A percentile compares a stretch with the other conserved stretches of the same genome.
Evolutionary conservation across 2,888 invertebrate species (phyloP).

Genomic region (Epinotia demarniana): DNA sequence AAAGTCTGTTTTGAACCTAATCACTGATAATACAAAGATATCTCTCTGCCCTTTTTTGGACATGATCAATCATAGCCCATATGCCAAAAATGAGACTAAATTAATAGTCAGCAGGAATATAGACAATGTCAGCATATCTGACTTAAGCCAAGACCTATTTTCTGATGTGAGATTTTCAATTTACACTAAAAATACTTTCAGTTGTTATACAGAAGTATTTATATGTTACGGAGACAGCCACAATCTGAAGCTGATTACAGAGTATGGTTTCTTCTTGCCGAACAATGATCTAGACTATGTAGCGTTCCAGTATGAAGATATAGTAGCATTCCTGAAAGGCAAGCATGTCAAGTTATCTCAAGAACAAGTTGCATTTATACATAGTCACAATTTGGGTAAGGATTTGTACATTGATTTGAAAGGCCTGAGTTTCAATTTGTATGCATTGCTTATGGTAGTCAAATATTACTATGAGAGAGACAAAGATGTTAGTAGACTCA

Average conservation of each 20-base stretch:
- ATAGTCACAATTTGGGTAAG: conserved; percentile 84
- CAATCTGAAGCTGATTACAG: conserved; percentile 91
- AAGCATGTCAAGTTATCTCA: conserved; percentile 73
- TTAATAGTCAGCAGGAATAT: conserved; percentile 67
- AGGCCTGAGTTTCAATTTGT: conserved; percentile 88
- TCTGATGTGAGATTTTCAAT: conserved; percentile 71
- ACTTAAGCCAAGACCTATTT: conserved; percentile 67
- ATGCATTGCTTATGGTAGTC: conserved; percentile 77
- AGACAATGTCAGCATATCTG: conserved; percentile 63
- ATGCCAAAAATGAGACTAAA: conserved; percentile 83
- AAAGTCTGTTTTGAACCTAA: conserved; percentile 70
- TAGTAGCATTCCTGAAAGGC: conserved; percentile 74
- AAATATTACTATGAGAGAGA: conserved; percentile 74
- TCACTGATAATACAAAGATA: conserved; percentile 86
- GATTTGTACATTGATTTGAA: conserved; percentile 86
- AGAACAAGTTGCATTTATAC: conserved; percentile 87
- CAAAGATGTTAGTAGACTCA: conserved; percentile 72
- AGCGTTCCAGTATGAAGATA: conserved; percentile 83
- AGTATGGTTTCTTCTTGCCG: conserved; percentile 93
- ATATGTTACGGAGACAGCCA: conserved; percentile 95
- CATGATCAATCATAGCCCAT: conserved; percentile 93
- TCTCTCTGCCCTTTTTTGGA: conserved; percentile 95
- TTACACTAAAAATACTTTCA: conserved; percentile 75
- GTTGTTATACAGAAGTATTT: conserved; percentile 90
- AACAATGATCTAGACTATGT: conserved; percentile 88